Base-by-base conservation (phyloP, 1,140 invertebrate genomes). In the Saccostrea cuccullata region DNA sequence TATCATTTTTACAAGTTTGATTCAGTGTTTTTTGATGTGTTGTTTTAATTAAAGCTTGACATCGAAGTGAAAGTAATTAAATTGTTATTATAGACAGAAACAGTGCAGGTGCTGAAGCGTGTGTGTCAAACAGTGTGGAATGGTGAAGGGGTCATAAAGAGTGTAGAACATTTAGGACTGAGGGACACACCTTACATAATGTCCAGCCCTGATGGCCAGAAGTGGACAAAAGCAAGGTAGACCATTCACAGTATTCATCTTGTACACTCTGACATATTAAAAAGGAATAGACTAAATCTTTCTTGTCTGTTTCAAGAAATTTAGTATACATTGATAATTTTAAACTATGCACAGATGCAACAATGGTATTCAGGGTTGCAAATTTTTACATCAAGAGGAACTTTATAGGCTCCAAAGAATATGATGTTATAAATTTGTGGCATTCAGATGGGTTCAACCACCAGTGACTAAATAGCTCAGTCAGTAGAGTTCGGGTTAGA, bases 151-250 rank as follows among this genome's bases (percentile, higher is more conserved):
- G 70, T 73, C 26, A 73, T 73, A 11, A 73, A 73, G 70, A 26
- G 70, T 4, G 70, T 73, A 15, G 70, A 73, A 36, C 70, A 73
- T 17, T 15, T 73, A 40, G 70, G 70, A 36, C 23, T 73, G 11
- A 73, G 30, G 9, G 26, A 73, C 70, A 73, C 70, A 11, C 70
- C 70, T 0, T 73, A 73, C 26, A 73, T 30, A 73, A 73, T 73
- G 70, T 73, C 70, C 26, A 73, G 70, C 9, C 70, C 70, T 73
- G 70, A 73, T 73, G 70, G 70, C 23, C 70, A 73, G 12, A 73
- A 36, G 23, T 73, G 70, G 70, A 73, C 26, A 4, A 12, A 73
- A 15, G 70, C 70, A 73, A 73, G 70, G 70, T 73, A 12, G 2
- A 15, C 12, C 23, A 64, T 64, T 64, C 58, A 64, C 58, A 13